These are phyloP conservation scores for Heteromurus nitidus DNA, from an alignment of 2,888 invertebrate genomes.

Conservation along the genomic window DNA sequence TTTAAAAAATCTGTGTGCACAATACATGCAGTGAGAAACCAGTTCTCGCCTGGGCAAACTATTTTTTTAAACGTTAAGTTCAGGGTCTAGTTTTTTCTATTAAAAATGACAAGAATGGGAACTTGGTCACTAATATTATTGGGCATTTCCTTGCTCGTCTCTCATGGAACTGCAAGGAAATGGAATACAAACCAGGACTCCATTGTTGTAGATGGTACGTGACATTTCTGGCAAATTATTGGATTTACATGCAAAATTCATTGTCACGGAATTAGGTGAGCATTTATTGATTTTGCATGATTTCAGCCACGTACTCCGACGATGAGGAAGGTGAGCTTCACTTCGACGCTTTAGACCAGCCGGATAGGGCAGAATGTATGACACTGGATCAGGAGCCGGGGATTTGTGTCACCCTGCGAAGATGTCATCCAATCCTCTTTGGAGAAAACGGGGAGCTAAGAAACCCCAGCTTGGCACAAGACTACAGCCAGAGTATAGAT, in stretches of 20 bases:
- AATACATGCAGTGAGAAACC: too few relatives aligned
- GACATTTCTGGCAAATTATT: too few relatives aligned
- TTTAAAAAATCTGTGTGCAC: too few relatives aligned
- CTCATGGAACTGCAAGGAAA: constrained; percentile 40
- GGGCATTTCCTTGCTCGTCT: neutral
- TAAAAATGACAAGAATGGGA: constrained; percentile 18
- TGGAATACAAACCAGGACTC: constrained; percentile 70
- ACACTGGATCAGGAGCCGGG: constrained; percentile 66
- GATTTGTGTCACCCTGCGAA: constrained; percentile 61
- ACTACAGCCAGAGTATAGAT: constrained; percentile 56
- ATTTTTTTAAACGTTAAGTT: too few relatives aligned
- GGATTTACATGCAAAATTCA: too few relatives aligned
- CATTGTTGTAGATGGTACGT: constrained; percentile 68
- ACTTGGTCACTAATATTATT: neutral
- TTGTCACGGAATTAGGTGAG: too few relatives aligned
- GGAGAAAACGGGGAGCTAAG: constrained; percentile 64
- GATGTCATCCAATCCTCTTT: constrained; percentile 69
- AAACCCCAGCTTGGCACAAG: constrained; percentile 65
- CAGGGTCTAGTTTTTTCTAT: neutral
- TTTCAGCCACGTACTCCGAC: constrained; percentile 27
- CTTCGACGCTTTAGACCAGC: constrained; percentile 59
- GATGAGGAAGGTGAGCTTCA: constrained; percentile 60
- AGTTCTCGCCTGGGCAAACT: too few relatives aligned
- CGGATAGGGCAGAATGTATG: constrained; percentile 62
- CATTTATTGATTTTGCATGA: too few relatives aligned